These are phyloP conservation scores for Trissoscelio sp. DNA, from an alignment of 2,888 invertebrate species.

Conservation along the genomic window DNA sequence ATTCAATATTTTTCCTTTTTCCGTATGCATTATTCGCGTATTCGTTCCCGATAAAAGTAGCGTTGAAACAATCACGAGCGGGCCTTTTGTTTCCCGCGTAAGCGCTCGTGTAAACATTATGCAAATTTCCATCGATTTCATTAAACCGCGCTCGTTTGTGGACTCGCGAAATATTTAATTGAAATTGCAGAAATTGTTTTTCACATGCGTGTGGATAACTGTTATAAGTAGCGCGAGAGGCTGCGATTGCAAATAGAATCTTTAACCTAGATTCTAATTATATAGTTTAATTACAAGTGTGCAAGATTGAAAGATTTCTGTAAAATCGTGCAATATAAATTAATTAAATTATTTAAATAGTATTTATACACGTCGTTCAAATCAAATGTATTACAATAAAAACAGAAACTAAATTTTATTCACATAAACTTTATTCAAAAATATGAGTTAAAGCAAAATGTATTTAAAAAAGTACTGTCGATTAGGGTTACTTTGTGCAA, in stretches of 20 bases:
- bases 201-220: not conserved
- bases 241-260: constrained; percentile 46
- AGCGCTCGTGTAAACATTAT: constrained; percentile 31
- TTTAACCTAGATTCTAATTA: constrained; percentile 51
- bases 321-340: no score
- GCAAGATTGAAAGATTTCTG: constrained; percentile 13
- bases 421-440: no score
- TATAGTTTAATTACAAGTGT: constrained; percentile 33
- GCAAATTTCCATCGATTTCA: constrained; percentile 26
- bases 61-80: constrained; percentile 1
- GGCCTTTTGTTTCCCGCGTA: not conserved
- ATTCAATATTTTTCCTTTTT: constrained; percentile 18
- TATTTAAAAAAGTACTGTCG: no score
- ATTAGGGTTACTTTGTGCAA: no score
- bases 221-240: not conserved
- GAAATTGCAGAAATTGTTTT: constrained; percentile 8
- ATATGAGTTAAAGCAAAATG: no score
- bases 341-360: no score
- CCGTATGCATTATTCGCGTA: constrained; percentile 29
- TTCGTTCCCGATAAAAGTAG: constrained; percentile 13
- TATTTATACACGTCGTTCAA: no score
- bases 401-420: no score
- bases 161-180: constrained; percentile 21
- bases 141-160: constrained; percentile 18
- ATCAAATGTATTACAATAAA: no score